phyloP scores from a whole-genome alignment of 2,797 vertebrate genomes.

The Octomys mimax region DNA sequence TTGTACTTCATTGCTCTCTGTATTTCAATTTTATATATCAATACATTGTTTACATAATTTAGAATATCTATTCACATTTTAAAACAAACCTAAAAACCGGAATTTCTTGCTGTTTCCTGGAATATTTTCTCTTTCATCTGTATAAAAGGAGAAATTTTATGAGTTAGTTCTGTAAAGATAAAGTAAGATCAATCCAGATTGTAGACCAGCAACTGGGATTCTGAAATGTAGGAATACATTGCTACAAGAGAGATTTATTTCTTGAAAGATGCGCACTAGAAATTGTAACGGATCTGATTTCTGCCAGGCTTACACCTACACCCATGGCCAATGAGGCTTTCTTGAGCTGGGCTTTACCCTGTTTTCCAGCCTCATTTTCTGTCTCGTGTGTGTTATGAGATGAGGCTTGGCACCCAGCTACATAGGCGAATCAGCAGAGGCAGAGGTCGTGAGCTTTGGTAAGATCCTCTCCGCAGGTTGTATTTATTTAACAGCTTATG shows the following conservation, averaged over 20 bases:
- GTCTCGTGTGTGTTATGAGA: neutral
- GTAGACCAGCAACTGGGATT: neutral
- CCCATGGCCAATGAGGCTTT: neutral
- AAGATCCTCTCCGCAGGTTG: neutral
- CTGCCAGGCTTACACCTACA: neutral
- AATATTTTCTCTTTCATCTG: neutral
- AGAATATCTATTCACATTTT: neutral
- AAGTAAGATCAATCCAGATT: neutral
- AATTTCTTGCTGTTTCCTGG: neutral
- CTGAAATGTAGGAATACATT: neutral
- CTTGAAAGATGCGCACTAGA: neutral
- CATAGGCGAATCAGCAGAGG: neutral
- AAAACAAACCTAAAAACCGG: neutral
- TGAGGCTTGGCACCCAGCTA: neutral
- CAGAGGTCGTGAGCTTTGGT: neutral
- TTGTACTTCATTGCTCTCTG: neutral
- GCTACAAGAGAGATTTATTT: neutral
- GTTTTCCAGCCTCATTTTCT: neutral
- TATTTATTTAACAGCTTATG: neutral
- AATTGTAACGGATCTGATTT: neutral
- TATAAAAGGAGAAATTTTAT: neutral
- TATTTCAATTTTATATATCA: conserved; percentile 3
- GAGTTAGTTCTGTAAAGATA: neutral
- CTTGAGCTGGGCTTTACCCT: neutral
- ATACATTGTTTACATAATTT: neutral